phyloP scores from a whole-genome alignment of 2,113 vertebrate genomes.

The human region GRCh38 chr11:41003501-41004000 shows the following conservation, averaged over 20 bases:
- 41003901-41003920: neutral
- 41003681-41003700: neutral
- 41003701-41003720: neutral
- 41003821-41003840: neutral
- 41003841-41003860: neutral
- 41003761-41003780: constrained; percentile 5
- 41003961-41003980: neutral
- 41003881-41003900: neutral
- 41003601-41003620: constrained; percentile 43
- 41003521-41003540: constrained; percentile 66
- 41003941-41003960: neutral
- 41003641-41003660: neutral
- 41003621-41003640: neutral
- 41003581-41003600: constrained; percentile 19
- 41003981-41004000: neutral
- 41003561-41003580: neutral
- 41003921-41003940: neutral
- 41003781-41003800: neutral
- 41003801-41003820: neutral
- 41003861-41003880: neutral
- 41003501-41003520: constrained; percentile 73
- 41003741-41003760: neutral
- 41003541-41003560: constrained; percentile 55
- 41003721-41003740: neutral
- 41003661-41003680: neutral